Conservation (phyloP, 2,888 invertebrate species). For the Drosophila setosimentum region DNA sequence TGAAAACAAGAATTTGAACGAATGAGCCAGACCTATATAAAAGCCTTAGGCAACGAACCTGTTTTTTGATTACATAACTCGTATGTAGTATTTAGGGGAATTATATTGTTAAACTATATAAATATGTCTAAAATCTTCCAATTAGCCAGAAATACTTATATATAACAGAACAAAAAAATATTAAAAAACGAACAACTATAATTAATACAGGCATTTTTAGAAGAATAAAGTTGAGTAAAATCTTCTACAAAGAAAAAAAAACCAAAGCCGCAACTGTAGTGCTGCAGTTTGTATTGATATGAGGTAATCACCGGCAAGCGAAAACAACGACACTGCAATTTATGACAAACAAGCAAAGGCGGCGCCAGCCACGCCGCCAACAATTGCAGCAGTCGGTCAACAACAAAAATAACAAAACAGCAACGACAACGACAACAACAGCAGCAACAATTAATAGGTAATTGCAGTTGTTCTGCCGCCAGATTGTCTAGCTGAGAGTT, state of each 20-base stretch:
- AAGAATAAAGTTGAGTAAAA: slow-evolving; percentile 7
- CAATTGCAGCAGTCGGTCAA: slow-evolving; percentile 51
- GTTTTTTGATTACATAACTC: slow-evolving; percentile 32
- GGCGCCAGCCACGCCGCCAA: slow-evolving; percentile 57
- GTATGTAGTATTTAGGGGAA: slow-evolving; percentile 2
- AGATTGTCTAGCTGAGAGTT: slow-evolving; percentile 54
- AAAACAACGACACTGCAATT: slow-evolving; percentile 57
- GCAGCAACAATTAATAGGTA: slow-evolving; percentile 72
- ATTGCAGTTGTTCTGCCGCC: slow-evolving; percentile 63
- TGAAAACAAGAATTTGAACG: slow-evolving; percentile 23
- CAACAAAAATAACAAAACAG: slow-evolving; percentile 25
- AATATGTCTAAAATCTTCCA: background rate
- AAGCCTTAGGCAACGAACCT: slow-evolving; percentile 47
- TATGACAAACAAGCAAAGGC: slow-evolving; percentile 68
- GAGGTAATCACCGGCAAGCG: slow-evolving; percentile 53
- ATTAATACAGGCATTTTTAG: background rate
- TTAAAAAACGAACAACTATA: background rate
- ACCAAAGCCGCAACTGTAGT: slow-evolving; percentile 37
- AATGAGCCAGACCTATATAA: slow-evolving; percentile 19
- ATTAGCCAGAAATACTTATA: slow-evolving; percentile 7
- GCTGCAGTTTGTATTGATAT: slow-evolving; percentile 61
- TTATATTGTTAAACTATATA: slow-evolving; percentile 8
- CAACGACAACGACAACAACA: slow-evolving; percentile 31
- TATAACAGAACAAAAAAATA: slow-evolving; percentile 5
- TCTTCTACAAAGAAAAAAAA: slow-evolving; percentile 35